Conservation (phyloP, 2,797 vertebrate species). For the Notamacropus eugenii region DNA sequence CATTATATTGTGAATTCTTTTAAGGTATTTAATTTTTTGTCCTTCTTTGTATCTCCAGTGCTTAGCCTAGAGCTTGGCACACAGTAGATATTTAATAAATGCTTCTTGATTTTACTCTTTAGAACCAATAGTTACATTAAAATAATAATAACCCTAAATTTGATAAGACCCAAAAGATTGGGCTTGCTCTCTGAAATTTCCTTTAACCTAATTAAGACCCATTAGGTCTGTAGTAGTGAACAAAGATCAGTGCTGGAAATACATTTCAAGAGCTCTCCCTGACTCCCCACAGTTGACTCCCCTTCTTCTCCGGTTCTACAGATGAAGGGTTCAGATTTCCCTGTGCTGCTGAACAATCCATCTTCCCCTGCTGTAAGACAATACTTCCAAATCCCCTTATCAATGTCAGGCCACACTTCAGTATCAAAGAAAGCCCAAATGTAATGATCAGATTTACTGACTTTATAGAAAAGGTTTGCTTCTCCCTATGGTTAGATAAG, state of each 20-base stretch:
- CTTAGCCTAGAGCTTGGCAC: neutral
- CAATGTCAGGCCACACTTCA: constrained; percentile 40
- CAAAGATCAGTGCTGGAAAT: neutral
- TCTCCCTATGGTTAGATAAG: constrained; percentile 65
- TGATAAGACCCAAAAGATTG: neutral
- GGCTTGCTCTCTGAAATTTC: neutral
- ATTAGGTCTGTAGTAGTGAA: neutral
- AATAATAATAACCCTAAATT: constrained; percentile 11
- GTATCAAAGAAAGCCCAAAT: constrained; percentile 53
- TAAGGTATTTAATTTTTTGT: neutral
- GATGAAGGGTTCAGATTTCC: constrained; percentile 14
- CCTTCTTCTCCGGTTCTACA: neutral
- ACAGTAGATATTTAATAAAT: neutral
- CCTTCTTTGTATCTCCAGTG: neutral
- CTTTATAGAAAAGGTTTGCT: constrained; percentile 44
- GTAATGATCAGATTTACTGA: constrained; percentile 63
- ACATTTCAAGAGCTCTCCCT: neutral
- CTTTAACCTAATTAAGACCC: neutral
- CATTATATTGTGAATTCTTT: neutral
- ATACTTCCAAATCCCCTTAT: constrained; percentile 50
- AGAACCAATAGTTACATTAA: neutral
- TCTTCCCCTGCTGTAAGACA: constrained; percentile 54
- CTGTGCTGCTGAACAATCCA: constrained; percentile 28
- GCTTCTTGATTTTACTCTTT: neutral
- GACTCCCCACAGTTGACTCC: neutral